A percentile compares a stretch with the other conserved stretches of the same genome.
Conservation (phyloP, 2,113 vertebrate genomes). For the Chloebia gouldiae region DNA sequence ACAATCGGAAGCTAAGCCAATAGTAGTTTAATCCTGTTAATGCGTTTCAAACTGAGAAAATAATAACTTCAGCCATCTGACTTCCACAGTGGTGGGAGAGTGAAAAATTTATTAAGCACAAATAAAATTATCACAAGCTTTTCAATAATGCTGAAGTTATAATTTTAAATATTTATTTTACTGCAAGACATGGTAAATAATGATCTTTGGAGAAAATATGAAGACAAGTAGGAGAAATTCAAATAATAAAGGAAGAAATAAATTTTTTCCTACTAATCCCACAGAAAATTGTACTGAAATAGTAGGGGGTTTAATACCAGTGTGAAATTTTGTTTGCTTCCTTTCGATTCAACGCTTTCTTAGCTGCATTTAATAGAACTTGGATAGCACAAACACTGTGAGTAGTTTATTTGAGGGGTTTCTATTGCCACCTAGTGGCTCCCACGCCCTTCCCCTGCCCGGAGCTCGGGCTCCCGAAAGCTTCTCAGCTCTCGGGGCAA, state of each 20-base stretch:
- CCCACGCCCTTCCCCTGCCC: background rate
- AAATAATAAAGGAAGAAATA: background rate
- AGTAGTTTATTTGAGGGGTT: constrained; percentile 50
- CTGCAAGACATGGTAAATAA: background rate
- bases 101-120: background rate
- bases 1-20: background rate
- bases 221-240: background rate
- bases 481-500: background rate
- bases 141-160: background rate
- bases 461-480: accelerated
- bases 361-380: background rate
- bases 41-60: background rate
- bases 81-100: background rate
- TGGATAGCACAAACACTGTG: accelerated
- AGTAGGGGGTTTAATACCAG: background rate
- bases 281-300: background rate
- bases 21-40: background rate
- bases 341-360: background rate
- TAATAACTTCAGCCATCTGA: background rate
- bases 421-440: constrained; percentile 79
- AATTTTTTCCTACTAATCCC: background rate
- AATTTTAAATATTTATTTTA: background rate
- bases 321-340: background rate
- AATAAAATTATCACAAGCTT: background rate
- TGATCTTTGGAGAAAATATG: background rate